Percentiles rank a stretch among this genome's conserved stretches.
These are phyloP conservation scores for Bombus sylvicola DNA, from an alignment of 1,140 invertebrate species.

Conservation along the genomic window DNA sequence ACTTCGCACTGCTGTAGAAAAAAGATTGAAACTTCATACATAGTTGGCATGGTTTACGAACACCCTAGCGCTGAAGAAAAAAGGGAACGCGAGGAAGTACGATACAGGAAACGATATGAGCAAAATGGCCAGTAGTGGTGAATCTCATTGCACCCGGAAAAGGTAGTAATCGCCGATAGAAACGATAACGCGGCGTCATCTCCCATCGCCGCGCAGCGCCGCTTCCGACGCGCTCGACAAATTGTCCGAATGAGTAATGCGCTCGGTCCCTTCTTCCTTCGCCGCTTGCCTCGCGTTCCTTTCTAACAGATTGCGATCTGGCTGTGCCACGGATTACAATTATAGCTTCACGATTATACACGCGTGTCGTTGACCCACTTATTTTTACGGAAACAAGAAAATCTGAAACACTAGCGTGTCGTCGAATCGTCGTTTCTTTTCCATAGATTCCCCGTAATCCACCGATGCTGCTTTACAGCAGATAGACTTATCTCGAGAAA, in stretches of 20 bases:
- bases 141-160: constrained; percentile 31
- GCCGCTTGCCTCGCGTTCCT: constrained; percentile 3
- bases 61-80: background rate
- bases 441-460: no score
- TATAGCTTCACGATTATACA: background rate
- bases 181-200: constrained; percentile 60
- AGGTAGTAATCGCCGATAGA: constrained; percentile 48
- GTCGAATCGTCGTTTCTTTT: background rate
- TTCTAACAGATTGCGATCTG: constrained; percentile 26
- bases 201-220: constrained; percentile 13
- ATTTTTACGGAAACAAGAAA: background rate
- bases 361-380: background rate
- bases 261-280: background rate
- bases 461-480: no score
- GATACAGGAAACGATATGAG: no score
- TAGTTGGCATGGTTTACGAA: background rate
- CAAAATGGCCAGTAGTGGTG: background rate
- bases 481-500: no score
- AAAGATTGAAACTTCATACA: no score
- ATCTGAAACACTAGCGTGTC: background rate
- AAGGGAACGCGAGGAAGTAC: no score
- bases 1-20: background rate
- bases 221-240: constrained; percentile 53
- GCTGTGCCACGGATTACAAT: background rate
- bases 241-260: constrained; percentile 69